Evolutionary conservation across 2,888 invertebrate species (phyloP).

Genomic region (Melinaea marsaeus): DNA sequence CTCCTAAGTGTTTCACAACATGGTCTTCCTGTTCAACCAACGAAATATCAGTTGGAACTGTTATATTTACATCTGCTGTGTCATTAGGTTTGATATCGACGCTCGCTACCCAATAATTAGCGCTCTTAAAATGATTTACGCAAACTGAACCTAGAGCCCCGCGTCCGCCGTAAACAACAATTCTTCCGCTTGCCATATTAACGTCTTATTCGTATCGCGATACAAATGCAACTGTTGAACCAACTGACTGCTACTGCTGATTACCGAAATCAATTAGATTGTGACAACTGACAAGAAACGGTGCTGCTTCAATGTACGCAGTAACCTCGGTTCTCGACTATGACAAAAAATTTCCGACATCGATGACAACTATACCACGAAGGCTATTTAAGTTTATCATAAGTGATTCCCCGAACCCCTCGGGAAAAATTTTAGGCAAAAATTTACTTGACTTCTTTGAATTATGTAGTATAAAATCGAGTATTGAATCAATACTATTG

Average conservation of each 20-base stretch:
- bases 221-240: slow-evolving; percentile 35
- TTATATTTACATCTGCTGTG: slow-evolving; percentile 91
- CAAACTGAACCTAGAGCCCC: slow-evolving; percentile 95
- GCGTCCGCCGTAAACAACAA: slow-evolving; percentile 96
- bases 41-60: slow-evolving; percentile 86
- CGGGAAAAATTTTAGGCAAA: slow-evolving; percentile 21
- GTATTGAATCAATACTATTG: too few species aligned
- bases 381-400: slow-evolving; percentile 27
- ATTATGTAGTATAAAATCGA: too few species aligned
- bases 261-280: not conserved
- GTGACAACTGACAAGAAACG: slow-evolving; percentile 15
- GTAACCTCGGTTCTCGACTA: slow-evolving; percentile 54
- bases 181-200: slow-evolving; percentile 80
- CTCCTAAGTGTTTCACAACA: slow-evolving; percentile 82
- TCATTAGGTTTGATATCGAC: slow-evolving; percentile 91
- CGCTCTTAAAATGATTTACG: slow-evolving; percentile 91
- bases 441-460: not conserved
- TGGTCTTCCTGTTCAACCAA: slow-evolving; percentile 88
- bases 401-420: slow-evolving; percentile 13
- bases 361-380: slow-evolving; percentile 37
- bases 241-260: slow-evolving; percentile 35
- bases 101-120: slow-evolving; percentile 95
- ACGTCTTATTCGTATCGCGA: slow-evolving; percentile 47
- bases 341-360: slow-evolving; percentile 47
- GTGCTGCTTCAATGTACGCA: slow-evolving; percentile 15